These are phyloP conservation scores for Elysia crispata DNA, from an alignment of 2,888 invertebrate genomes.

Conservation along the genomic window DNA sequence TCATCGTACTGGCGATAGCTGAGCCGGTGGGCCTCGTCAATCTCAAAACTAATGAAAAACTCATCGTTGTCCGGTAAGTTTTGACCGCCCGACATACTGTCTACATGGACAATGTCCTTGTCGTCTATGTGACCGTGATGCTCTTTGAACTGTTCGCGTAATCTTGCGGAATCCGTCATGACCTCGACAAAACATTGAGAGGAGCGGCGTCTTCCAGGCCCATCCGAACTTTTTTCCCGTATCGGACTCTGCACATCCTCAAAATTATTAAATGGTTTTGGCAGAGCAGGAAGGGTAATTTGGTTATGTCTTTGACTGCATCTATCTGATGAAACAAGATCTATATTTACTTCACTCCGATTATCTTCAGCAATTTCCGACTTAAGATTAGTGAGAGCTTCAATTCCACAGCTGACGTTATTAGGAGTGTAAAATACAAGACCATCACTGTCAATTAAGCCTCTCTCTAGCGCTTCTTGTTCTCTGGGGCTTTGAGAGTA, in stretches of 20 bases:
- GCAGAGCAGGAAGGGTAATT: background rate
- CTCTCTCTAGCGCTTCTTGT: too few relatives aligned
- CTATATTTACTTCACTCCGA: background rate
- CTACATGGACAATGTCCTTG: slow-evolving; percentile 36
- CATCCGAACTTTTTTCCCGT: background rate
- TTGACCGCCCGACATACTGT: slow-evolving; percentile 22
- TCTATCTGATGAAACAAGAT: too few relatives aligned
- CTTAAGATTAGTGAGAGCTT: background rate
- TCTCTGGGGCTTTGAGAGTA: too few relatives aligned
- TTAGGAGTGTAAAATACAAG: slow-evolving; percentile 15
- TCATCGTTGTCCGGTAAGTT: slow-evolving; percentile 30
- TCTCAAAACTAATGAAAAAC: slow-evolving; percentile 35
- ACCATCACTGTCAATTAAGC: background rate
- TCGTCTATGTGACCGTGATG: slow-evolving; percentile 38
- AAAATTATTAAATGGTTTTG: too few relatives aligned
- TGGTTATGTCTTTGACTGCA: too few relatives aligned
- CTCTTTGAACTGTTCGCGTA: slow-evolving; percentile 31
- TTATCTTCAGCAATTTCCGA: background rate
- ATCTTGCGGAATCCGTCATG: slow-evolving; percentile 21
- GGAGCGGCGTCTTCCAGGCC: too few relatives aligned
- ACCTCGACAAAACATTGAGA: background rate
- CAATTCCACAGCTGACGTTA: background rate
- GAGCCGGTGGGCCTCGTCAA: slow-evolving; percentile 12
- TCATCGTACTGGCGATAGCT: slow-evolving; percentile 21
- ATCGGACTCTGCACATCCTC: background rate